Evolutionary conservation across 2,888 invertebrate genomes (phyloP).

Genomic region (Glaucopsyche alexis): DNA sequence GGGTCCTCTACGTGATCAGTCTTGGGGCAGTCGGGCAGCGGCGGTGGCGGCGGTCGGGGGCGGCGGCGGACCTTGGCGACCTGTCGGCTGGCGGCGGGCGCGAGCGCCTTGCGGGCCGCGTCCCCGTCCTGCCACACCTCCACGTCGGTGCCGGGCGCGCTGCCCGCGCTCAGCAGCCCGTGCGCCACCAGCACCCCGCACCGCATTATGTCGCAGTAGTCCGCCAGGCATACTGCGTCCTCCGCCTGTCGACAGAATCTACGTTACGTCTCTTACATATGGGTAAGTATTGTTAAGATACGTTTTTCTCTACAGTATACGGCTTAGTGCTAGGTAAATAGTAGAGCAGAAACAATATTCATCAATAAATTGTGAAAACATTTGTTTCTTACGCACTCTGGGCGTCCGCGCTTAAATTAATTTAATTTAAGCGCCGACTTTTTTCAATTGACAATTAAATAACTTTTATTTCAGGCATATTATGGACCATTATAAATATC

Average conservation of each 20-base stretch:
- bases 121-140: conserved; percentile 90
- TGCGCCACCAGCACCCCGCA: conserved; percentile 92
- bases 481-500: no score
- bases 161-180: conserved; percentile 84
- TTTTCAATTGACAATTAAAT: no score
- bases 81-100: conserved; percentile 77
- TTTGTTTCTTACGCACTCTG: no score
- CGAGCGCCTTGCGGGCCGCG: conserved; percentile 83
- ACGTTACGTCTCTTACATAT: background rate
- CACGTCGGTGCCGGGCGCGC: conserved; percentile 86
- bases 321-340: background rate
- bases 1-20: conserved; percentile 35
- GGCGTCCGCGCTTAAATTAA: no score
- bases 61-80: conserved; percentile 68
- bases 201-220: conserved; percentile 97
- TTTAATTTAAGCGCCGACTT: no score
- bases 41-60: conserved; percentile 39
- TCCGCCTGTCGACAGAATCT: conserved; percentile 82
- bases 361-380: no score
- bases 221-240: conserved; percentile 94
- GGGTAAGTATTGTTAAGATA: background rate
- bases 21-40: conserved; percentile 60
- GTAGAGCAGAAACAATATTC: no score
- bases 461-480: no score
- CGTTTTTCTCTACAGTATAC: background rate